Evolutionary conservation across 2,888 invertebrate species (phyloP), one percentile per base, ranked within the genome.

Genomic region (Teinopalpus imperialis): DNA sequence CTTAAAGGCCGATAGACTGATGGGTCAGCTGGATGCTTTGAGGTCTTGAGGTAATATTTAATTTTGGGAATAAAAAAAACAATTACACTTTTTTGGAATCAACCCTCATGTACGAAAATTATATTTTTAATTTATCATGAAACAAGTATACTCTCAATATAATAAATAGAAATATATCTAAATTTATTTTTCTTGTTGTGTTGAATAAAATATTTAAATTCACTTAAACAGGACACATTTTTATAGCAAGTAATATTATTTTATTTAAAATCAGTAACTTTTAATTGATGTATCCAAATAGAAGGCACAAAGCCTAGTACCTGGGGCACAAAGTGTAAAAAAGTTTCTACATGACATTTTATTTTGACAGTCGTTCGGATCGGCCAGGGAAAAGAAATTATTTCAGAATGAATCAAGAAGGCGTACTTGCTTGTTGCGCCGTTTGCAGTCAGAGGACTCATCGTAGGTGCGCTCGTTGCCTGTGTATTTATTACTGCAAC

Each of bases 381-480:
- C 76, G 75, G 76, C 65, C 74, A 63, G 65, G 60, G 54, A 54
- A 50, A 60, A 61, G 66, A 71, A 67, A 66, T 56, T 69, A 73
- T 68, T 80, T 80, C 73, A 86, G 79, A 86, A 87, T 87, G 87
- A 81, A 87, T 86, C 83, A 75, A 73, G 82, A 67, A 71, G 70
- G 78, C 76, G 70, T 66, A 66, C 69, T 71, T 31, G 77, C 74
- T 72, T 74, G 85, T 75, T 93, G 93, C 79, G 89, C 82, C 54
- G 85, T 93, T 64, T 94, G 94, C 78, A 90, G 91, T 53, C 81
- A 74, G 58, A 90, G 91, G 63, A 91, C 92, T 59, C 79, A 94
- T 60, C 82, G 92, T 52, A 91, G 94, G 61, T 96, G 96, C 79
- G 91, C 92, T 56, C 91, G 93, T 59, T 96, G 96, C 74, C 93